Evolutionary conservation across 2,888 invertebrate genomes (phyloP).

Genomic region (Strigamia crassipes): DNA sequence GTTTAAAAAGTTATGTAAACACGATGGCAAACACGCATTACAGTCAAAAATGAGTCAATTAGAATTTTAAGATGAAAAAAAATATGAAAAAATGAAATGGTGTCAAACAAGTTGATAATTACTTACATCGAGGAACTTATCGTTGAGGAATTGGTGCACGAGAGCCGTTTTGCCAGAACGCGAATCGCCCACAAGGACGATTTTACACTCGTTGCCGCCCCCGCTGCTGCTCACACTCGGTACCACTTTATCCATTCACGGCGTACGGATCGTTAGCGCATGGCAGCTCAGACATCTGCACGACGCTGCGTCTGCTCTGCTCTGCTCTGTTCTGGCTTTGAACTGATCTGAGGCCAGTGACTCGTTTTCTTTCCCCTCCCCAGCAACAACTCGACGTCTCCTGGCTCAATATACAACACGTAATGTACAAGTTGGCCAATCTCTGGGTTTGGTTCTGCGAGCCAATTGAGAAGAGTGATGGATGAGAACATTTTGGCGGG

Average conservation of each 20-base stretch:
- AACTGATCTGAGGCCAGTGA: slow-evolving; percentile 71
- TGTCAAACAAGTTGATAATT: neutral
- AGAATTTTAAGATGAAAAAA: neutral
- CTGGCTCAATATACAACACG: neutral
- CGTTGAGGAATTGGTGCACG: slow-evolving; percentile 68
- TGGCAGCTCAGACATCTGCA: slow-evolving; percentile 25
- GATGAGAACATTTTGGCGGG: neutral
- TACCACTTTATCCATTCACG: slow-evolving; percentile 40
- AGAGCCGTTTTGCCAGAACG: slow-evolving; percentile 71
- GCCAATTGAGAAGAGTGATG: neutral
- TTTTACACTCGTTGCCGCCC: slow-evolving; percentile 60
- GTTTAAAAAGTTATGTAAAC: neutral
- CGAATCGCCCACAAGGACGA: slow-evolving; percentile 70
- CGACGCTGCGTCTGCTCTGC: slow-evolving; percentile 23
- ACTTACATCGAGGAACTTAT: slow-evolving; percentile 66
- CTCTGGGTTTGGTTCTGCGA: neutral
- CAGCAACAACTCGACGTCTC: neutral
- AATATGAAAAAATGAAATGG: neutral
- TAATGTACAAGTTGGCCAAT: neutral
- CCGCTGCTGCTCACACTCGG: slow-evolving; percentile 32
- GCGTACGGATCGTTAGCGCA: neutral
- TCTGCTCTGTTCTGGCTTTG: slow-evolving; percentile 28
- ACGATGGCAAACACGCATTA: neutral
- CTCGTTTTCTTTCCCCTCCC: neutral
- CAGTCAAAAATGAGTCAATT: neutral